Base-by-base conservation (phyloP, 2,888 invertebrate genomes). In the Merodon equestris region DNA sequence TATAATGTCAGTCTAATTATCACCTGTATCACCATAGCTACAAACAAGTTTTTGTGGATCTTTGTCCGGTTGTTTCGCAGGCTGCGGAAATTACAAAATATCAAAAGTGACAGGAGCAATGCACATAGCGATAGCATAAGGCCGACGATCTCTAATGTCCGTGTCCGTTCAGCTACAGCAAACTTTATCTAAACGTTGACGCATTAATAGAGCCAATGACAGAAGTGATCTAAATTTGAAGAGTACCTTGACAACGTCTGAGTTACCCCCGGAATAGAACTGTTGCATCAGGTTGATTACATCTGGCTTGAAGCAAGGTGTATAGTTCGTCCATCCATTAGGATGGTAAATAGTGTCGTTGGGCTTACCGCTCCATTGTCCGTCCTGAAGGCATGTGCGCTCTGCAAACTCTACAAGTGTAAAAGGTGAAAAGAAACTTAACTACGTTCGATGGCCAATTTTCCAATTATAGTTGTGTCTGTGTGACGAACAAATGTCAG, bases 21-120 rank as follows among this genome's bases (percentile, higher is more conserved):
- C 10, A 95, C 94, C 89, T 95, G 94, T 73, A 94, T 90, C 64
- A 94, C 91, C 91, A 96, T 95, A 1, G 96, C 95, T 44, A 93
- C 90, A 88, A 95, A 97, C 64, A 96, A 91, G 87, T 95, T 95
- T 88, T 94, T 94, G 89, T 95, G 97, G 83, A 96, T 96, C 83
- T 94, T 91, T 0, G 96, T 97, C 54, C 96, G 91, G 84, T 93
- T 94, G 86, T 96, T 97, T 71, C 93, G 91, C 51, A 97, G 88
- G 51, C 93, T 92, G 85, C 95, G 92, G 89, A 94, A 97, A 83
- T 92, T 92, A 83, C 92, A 93, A 88, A 97, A 97, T 83, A 97
- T 96, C 57, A 92, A 89, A 51, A 97, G 90, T 0, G 97, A 95
- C 15, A 94, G 86, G 12, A 94, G 86, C 27, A 97, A 89, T 0